Conservation (phyloP, 2,797 vertebrate genomes). For the Manis crassicaudata region DNA sequence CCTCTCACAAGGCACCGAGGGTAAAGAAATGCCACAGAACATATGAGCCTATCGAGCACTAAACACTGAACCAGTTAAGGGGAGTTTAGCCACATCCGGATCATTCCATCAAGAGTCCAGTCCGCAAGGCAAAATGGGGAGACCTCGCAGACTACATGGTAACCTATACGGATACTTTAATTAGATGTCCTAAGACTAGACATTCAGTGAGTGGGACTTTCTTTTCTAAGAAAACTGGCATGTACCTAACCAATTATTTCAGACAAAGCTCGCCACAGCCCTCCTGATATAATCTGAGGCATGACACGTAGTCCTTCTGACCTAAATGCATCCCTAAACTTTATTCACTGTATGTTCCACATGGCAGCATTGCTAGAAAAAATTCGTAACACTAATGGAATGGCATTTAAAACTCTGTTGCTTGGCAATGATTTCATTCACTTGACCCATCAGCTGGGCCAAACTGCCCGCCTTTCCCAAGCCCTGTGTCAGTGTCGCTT, state of each 20-base stretch:
- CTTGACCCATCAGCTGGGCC: neutral
- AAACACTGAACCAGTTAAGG: neutral
- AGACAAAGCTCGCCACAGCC: neutral
- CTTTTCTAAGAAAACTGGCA: constrained; percentile 11
- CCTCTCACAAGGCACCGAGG: neutral
- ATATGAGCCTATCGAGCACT: neutral
- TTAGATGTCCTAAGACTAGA: neutral
- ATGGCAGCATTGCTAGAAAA: neutral
- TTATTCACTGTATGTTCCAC: neutral
- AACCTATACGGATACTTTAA: neutral
- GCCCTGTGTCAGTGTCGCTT: neutral
- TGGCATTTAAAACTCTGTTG: neutral
- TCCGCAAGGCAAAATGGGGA: neutral
- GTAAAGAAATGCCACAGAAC: neutral
- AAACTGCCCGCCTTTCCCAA: neutral
- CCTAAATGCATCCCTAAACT: neutral
- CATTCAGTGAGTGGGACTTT: neutral
- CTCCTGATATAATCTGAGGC: neutral
- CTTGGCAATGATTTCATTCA: neutral
- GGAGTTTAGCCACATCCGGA: neutral
- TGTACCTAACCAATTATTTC: neutral
- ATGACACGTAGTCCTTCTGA: neutral
- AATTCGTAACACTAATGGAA: neutral
- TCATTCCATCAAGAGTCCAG: neutral
- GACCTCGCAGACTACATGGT: neutral